These are phyloP conservation scores for Hypena proboscidalis DNA, from an alignment of 2,888 invertebrate species.

Conservation along the genomic window DNA sequence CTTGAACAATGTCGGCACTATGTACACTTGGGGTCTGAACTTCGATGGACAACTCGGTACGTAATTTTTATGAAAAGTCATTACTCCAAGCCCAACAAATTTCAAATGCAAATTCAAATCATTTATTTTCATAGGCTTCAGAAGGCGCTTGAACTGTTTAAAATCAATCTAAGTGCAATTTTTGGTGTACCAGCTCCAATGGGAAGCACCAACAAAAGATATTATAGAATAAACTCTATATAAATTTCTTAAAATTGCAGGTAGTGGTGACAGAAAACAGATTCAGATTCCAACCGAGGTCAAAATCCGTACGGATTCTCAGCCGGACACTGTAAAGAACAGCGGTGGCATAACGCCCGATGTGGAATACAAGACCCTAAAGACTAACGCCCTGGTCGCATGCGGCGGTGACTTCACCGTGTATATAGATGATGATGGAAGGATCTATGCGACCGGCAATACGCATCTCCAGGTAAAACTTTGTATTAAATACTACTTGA, in stretches of 20 bases:
- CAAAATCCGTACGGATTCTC: slow-evolving; percentile 67
- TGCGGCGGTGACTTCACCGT: slow-evolving; percentile 93
- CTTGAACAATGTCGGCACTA: slow-evolving; percentile 88
- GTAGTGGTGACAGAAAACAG: slow-evolving; percentile 87
- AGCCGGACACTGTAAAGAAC: slow-evolving; percentile 53
- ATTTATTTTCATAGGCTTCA: no score
- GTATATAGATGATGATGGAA: slow-evolving; percentile 87
- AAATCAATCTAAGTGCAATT: no score
- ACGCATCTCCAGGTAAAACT: slow-evolving; percentile 80
- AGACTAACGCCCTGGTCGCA: slow-evolving; percentile 75
- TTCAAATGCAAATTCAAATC: no score
- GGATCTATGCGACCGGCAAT: slow-evolving; percentile 91
- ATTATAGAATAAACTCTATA: neutral
- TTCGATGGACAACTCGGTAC: slow-evolving; percentile 94
- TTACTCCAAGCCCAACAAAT: no score
- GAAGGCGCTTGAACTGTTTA: no score
- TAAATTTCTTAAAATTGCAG: slow-evolving; percentile 39
- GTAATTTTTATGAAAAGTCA: slow-evolving; percentile 21
- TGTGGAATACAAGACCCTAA: slow-evolving; percentile 50
- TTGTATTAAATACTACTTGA: slow-evolving; percentile 1
- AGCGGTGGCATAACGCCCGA: slow-evolving; percentile 52
- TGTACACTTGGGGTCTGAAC: slow-evolving; percentile 95
- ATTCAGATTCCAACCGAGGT: slow-evolving; percentile 84
- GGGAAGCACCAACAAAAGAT: no score
- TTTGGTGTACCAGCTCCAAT: no score